These are phyloP conservation scores for Hololepta plana DNA, from an alignment of 2,888 invertebrate species.

Conservation along the genomic window DNA sequence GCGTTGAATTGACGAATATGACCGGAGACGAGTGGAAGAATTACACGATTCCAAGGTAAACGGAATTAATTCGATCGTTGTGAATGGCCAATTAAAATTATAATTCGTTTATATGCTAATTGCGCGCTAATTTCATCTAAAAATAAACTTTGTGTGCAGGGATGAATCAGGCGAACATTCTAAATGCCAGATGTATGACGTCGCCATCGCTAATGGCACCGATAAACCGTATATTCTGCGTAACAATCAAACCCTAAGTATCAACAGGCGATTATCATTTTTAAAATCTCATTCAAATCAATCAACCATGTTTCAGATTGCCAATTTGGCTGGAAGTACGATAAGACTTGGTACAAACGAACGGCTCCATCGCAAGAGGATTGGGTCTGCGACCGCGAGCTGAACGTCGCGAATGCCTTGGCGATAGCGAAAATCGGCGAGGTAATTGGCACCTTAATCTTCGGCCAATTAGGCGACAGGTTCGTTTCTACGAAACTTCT, in stretches of 20 bases:
- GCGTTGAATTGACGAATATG: constrained; percentile 27
- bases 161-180: no score
- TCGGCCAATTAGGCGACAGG: constrained; percentile 37
- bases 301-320: constrained; percentile 22
- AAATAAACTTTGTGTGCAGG: no score
- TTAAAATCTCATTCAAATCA: no score
- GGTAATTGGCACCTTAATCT: constrained; percentile 33
- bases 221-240: no score
- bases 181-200: no score
- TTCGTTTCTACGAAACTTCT: constrained; percentile 27
- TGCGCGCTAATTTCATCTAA: no score
- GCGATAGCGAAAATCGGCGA: constrained; percentile 32
- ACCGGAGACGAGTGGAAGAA: constrained; percentile 30
- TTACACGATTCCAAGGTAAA: constrained; percentile 32
- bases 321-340: constrained; percentile 34
- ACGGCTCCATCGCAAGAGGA: constrained; percentile 32
- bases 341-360: constrained; percentile 29
- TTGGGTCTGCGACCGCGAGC: constrained; percentile 36
- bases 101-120: no score
- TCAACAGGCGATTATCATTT: no score
- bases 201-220: no score
- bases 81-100: no score
- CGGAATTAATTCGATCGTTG: constrained; percentile 5
- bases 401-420: constrained; percentile 34
- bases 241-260: no score